Conservation (phyloP, 2,888 invertebrate genomes). For the Drosophila silvestris region DNA sequence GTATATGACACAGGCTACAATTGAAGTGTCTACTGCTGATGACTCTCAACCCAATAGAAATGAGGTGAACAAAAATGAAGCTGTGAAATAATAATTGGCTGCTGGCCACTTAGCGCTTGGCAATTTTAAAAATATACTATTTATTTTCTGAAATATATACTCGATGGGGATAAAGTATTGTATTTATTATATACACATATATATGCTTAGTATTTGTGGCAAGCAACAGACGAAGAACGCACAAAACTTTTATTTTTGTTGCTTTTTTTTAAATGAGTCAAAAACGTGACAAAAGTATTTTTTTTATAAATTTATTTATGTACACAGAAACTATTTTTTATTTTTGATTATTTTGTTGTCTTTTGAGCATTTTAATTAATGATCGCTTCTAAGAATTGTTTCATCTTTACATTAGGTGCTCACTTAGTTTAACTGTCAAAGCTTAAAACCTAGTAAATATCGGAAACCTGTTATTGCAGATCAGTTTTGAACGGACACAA, state of each 20-base stretch:
- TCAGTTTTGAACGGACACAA: constrained; percentile 7
- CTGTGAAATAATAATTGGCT: constrained; percentile 6
- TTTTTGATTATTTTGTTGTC: constrained; percentile 22
- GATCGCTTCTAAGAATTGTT: not conserved
- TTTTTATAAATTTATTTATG: constrained; percentile 32
- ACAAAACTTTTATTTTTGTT: constrained; percentile 25
- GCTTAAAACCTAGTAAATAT: not conserved
- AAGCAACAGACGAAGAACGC: constrained; percentile 19
- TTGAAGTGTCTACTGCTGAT: constrained; percentile 30
- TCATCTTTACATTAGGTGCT: not conserved
- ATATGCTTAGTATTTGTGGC: constrained; percentile 11
- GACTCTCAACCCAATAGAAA: constrained; percentile 43
- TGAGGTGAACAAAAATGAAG: constrained; percentile 11
- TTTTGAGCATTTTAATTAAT: not conserved
- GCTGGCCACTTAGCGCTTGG: constrained; percentile 40
- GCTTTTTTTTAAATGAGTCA: constrained; percentile 52
- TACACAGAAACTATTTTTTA: not conserved
- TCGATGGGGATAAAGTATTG: constrained; percentile 9
- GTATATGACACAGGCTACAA: not conserved
- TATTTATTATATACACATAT: constrained; percentile 1
- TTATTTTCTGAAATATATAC: constrained; percentile 16
- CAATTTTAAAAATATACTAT: constrained; percentile 44
- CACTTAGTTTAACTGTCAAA: not conserved
- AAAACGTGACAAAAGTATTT: constrained; percentile 68
- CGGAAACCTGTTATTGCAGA: constrained; percentile 40